These are phyloP conservation scores for Sclerurus mexicanus DNA, from an alignment of 2,113 vertebrate species.

Conservation along the genomic window DNA sequence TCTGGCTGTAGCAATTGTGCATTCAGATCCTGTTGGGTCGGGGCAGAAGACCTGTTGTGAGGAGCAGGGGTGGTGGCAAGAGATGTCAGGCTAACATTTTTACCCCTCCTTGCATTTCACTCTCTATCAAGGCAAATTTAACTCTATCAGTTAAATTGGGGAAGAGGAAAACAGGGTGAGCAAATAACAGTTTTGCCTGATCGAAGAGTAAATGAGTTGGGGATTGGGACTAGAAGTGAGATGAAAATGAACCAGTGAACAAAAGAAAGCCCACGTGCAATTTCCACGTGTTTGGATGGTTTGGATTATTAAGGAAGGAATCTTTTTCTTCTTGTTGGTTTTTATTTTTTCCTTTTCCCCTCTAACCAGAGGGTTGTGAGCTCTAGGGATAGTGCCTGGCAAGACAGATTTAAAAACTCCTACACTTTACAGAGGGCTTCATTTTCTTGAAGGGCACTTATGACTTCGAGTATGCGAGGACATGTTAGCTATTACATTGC, in stretches of 20 bases:
- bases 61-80: not conserved
- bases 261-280: not conserved
- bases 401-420: not conserved
- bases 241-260: not conserved
- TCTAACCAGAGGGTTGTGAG: not conserved
- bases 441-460: not conserved
- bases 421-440: not conserved
- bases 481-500: not conserved
- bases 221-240: not conserved
- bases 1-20: rapidly evolving
- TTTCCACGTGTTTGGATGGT: not conserved
- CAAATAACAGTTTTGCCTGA: not conserved
- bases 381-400: not conserved
- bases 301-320: not conserved
- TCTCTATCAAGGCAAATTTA: not conserved
- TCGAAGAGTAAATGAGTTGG: not conserved
- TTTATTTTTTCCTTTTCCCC: rapidly evolving
- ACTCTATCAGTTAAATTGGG: not conserved
- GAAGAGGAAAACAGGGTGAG: not conserved
- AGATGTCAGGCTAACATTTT: not conserved
- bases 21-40: not conserved
- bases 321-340: not conserved
- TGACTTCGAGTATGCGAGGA: rapidly evolving
- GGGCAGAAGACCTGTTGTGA: not conserved
- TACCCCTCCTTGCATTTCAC: not conserved